Base-by-base conservation (phyloP, 2,888 invertebrate genomes). In the Hirtodrosophila cameraria region DNA sequence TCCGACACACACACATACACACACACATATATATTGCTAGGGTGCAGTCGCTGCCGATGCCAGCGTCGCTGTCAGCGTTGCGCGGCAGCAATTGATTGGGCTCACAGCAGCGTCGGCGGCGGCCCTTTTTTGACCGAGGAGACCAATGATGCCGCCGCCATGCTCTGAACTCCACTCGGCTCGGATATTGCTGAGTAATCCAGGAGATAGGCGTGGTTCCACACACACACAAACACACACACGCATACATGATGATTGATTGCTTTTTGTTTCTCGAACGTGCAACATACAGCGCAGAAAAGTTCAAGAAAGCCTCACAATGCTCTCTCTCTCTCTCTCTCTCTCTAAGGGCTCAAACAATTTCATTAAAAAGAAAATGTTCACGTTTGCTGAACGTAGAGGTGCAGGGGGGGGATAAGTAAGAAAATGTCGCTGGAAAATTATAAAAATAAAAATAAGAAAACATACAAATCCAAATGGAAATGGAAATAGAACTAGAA, bases 131-230 rank as follows among this genome's bases (percentile, higher is more conserved):
- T 49, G 67, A 49, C 43, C 39, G 59, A 58, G 71, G 70, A 79
- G 74, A 85, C 78, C 87, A 87, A 85, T 87, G 81, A 86, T 81
- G 87, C 83, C 87, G 86, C 76, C 71, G 81, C 81, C 77, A 79
- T 84, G 82, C 84, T 79, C 71, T 8, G 23, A 23, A 23, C 23
- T 23, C 8, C 18, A 18, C 36, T 33, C n/a, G 15, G 33, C 45
- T 52, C 72, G 75, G 81, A 87, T 88, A 85, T 58, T 89, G 89
- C 89, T 89, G 89, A 89, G 77, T 89, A 89, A 89, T 88, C 77
- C 86, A 86, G 85, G 87, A 88, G 88, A 86, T 88, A 88, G 90
- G 90, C 90, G 90, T 90, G 90, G 90, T 86, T 83, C 88, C 75
- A 76, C 57, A 61, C 58, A 67, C 67, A 39, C 53, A 20, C 66